Base-by-base conservation (phyloP, 2,888 invertebrate species). In the Anodontia alba region DNA sequence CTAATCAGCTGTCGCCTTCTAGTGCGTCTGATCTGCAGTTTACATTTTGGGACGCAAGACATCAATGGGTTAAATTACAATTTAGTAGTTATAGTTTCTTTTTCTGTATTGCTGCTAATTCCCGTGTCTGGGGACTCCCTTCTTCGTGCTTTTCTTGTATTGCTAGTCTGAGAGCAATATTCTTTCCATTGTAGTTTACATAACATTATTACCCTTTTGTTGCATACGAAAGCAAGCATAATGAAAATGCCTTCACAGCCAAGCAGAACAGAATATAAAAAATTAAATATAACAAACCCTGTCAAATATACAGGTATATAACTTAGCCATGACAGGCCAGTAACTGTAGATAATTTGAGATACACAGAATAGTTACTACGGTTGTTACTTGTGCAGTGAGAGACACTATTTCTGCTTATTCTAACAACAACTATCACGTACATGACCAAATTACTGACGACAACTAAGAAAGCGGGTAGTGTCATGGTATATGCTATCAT, bases 401-500 rank as follows among this genome's bases (percentile, higher is more conserved):
- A 20, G 23, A 69, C 3, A 7, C 42, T 23, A 26, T 43, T 26
- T 43, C n/a, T 69, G 3, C 23, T 38, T 15, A 69, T 69, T n/a
- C 23, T 42, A n/a, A 23, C 38, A 26, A 69, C 23, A 2, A 69
- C 69, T 15, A 12, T 43, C 1, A 38, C 17, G 23, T 43, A 69
- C 43, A 69, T 26, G 15, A 26, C n/a, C 5, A 23, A 42, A 43
- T 69, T 69, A 12, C 23, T 31, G 1, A 26, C 20, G 7, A 69
- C 69, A 17, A 69, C 23, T 15, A 69, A 20, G n/a, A 23, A 10
- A 5, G 17, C 23, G 1, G 69, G 69, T 17, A 69, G 23, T 38
- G 43, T 43, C 43, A 69, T 69, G 31, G 69, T 69, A 46, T n/a
- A 69, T 2, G 31, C 69, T 8, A 69, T 23, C 69, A 69, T 69